phyloP scores from a whole-genome alignment of 1,140 invertebrate genomes.

The Lepidurus arcticus region DNA sequence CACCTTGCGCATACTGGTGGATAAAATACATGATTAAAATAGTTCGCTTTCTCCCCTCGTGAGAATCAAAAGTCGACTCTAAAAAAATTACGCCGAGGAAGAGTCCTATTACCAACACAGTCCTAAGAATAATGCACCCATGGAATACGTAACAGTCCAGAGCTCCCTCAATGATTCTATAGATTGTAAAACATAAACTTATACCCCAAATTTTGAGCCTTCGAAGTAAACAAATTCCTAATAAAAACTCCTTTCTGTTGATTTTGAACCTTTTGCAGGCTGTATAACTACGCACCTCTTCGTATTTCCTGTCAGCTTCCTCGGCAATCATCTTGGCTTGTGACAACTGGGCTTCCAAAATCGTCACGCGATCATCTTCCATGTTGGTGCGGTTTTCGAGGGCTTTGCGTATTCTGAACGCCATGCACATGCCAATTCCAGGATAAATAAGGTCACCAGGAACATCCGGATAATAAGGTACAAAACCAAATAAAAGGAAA shows the following conservation, averaged over 20 bases:
- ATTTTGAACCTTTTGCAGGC: too few relatives aligned
- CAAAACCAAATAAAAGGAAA: neutral
- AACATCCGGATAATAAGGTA: slow-evolving; percentile 27
- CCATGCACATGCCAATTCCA: slow-evolving; percentile 18
- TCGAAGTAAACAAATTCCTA: too few relatives aligned
- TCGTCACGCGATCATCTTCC: slow-evolving; percentile 93
- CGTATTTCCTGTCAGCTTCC: slow-evolving; percentile 99
- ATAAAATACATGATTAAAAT: slow-evolving; percentile 5
- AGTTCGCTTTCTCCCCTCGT: too few relatives aligned
- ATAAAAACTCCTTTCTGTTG: too few relatives aligned
- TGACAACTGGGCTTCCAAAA: slow-evolving; percentile 88
- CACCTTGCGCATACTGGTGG: slow-evolving; percentile 93
- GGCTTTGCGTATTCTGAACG: slow-evolving; percentile 90
- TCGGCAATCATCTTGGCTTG: slow-evolving; percentile 97
- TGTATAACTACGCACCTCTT: slow-evolving; percentile 68
- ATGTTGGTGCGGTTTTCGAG: slow-evolving; percentile 97
- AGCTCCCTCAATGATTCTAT: neutral
- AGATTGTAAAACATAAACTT: too few relatives aligned
- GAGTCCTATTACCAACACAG: too few relatives aligned
- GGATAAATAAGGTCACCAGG: slow-evolving; percentile 26
- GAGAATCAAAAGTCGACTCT: too few relatives aligned
- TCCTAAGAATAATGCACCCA: neutral
- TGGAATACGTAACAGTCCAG: neutral
- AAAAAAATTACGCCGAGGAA: too few relatives aligned
- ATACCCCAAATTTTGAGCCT: too few relatives aligned